A percentile compares a stretch with the other conserved stretches of the same genome.
Evolutionary conservation across 2,797 vertebrate genomes (phyloP).

Genomic region (Spinus pinus): DNA sequence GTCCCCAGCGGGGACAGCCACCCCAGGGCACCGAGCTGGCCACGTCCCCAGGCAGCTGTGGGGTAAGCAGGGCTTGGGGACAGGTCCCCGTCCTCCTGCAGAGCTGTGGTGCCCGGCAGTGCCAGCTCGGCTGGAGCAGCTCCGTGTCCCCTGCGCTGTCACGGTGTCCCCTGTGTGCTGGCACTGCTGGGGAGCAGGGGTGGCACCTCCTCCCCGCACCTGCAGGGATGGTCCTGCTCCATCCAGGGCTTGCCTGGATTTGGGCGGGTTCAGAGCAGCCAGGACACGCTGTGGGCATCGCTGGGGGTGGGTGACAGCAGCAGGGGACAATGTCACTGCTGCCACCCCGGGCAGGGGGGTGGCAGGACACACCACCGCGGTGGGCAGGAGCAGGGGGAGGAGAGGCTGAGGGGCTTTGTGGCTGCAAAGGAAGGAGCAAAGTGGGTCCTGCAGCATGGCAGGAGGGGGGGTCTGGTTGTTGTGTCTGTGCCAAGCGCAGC

Average conservation of each 20-base stretch:
- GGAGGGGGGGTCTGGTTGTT: fast-evolving
- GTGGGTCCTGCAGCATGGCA: fast-evolving
- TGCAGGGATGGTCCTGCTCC: neutral
- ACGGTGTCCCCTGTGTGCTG: neutral
- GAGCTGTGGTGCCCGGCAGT: fast-evolving
- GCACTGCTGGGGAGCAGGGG: fast-evolving
- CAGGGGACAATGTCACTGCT: fast-evolving
- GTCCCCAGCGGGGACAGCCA: neutral
- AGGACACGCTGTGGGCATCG: fast-evolving
- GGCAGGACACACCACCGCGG: too few species aligned
- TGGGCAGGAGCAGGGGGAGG: neutral
- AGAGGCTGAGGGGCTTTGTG: neutral
- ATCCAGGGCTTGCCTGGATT: neutral
- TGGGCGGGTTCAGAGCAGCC: neutral
- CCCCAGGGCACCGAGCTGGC: neutral
- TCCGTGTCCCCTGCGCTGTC: neutral
- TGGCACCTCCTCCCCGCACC: neutral
- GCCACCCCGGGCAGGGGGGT: neutral
- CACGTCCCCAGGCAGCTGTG: fast-evolving
- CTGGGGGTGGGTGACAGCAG: neutral
- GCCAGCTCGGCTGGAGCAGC: neutral
- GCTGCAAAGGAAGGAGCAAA: neutral
- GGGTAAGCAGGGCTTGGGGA: neutral
- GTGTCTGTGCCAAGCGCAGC: neutral
- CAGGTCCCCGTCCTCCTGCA: fast-evolving